Conservation (phyloP, 2,797 vertebrate species). For the Tenualosa thibaudeaui region DNA sequence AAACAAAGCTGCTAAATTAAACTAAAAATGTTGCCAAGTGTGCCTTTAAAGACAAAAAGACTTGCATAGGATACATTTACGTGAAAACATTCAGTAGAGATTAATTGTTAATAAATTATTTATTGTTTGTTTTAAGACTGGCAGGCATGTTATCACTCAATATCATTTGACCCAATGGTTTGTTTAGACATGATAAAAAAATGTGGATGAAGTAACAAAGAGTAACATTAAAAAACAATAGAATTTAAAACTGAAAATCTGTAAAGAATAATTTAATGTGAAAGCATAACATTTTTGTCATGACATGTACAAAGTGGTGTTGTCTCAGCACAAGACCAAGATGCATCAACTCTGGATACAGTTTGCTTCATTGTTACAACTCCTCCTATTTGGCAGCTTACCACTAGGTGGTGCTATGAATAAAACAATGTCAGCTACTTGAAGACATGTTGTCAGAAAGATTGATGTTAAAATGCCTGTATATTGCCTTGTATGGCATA, state of each 20-base stretch:
- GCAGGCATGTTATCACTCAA: not conserved
- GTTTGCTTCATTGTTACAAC: not conserved
- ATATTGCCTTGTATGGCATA: not conserved
- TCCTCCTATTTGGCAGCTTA: not conserved
- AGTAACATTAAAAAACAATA: not conserved
- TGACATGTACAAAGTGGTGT: not conserved
- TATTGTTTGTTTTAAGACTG: too few relatives aligned
- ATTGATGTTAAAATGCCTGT: not conserved
- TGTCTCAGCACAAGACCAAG: not conserved
- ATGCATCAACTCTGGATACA: not conserved
- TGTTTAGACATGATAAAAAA: not conserved
- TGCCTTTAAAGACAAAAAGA: too few relatives aligned
- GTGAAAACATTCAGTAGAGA: too few relatives aligned
- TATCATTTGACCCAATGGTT: not conserved
- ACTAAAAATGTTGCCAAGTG: too few relatives aligned
- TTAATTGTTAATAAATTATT: too few relatives aligned
- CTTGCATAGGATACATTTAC: too few relatives aligned
- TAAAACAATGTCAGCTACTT: not conserved
- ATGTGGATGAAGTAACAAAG: not conserved
- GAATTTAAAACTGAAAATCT: not conserved
- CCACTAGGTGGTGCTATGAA: conserved; percentile 13
- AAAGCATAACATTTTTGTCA: not conserved
- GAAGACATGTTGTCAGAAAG: not conserved
- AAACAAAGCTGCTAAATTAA: too few relatives aligned
- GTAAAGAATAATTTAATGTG: not conserved